Conservation (phyloP, 2,113 vertebrate genomes). For the Heterochromis multidens region DNA sequence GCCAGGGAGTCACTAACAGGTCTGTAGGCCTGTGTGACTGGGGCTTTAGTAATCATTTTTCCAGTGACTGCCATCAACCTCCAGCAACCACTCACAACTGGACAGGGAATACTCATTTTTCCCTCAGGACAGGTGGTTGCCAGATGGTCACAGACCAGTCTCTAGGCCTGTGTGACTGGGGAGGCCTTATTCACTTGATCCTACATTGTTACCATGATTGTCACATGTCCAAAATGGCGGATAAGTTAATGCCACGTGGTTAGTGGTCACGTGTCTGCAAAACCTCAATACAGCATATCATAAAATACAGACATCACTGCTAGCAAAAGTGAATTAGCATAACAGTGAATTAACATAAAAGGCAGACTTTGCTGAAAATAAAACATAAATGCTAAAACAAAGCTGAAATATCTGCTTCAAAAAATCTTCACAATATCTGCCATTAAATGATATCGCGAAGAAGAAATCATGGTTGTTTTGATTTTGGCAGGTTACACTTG, state of each 20-base stretch:
- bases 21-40: neutral
- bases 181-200: neutral
- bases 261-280: neutral
- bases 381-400: neutral
- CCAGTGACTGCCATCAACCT: neutral
- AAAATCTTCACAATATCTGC: neutral
- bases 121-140: neutral
- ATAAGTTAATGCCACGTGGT: neutral
- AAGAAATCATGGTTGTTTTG: constrained; percentile 39
- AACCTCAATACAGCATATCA: neutral
- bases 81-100: neutral
- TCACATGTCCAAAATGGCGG: neutral
- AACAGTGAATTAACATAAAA: no score
- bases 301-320: neutral
- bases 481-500: constrained; percentile 40
- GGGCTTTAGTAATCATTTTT: neutral
- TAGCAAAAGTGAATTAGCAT: neutral
- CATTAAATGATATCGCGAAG: neutral
- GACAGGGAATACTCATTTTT: neutral
- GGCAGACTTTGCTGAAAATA: neutral
- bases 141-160: neutral
- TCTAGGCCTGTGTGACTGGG: neutral
- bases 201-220: neutral
- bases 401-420: neutral
- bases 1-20: neutral